Base-by-base conservation (phyloP, 1,140 invertebrate genomes). In the Camponotus vicinus region DNA sequence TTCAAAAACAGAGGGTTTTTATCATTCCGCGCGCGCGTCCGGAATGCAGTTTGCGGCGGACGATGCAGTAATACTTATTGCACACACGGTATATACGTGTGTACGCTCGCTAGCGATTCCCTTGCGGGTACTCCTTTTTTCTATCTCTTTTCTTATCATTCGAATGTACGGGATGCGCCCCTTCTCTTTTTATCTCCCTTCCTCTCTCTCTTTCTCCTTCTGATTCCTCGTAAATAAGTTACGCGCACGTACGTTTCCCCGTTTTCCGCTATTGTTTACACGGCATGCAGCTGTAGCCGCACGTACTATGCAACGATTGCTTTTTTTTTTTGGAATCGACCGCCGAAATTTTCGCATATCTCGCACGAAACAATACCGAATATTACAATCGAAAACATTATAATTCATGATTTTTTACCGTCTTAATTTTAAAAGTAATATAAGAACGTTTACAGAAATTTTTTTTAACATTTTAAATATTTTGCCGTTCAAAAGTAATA, bases 21-120 rank as follows among this genome's bases (percentile, higher is more conserved):
- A 59, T 71, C 27, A 73, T 73, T 83, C 79, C 52, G 40, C 40
- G 27, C n/a, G 67, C 67, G 55, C 27, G 57, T 13, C 34, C 18
- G 67, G 79, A 83, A 49, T 83, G 79, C 67, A 71, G 69, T 83
- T 83, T 61, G 40, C 69, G 55, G 55, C 13, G 55, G n/a, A 7
- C 79, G 40, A 27, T 18, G 40, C 79, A 21, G 67, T 73, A 82
- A 82, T 73, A 82, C 79, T 82, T 82, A 73, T 82, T 82, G 79
- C 79, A 45, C 67, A 61, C 27, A 57, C 70, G 18, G 37, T 11
- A n/a, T 34, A 52, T 15, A 37, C 21, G 34, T 15, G 52, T 15
- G 13, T 55, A 13, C 52, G 18, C 52, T 21, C 55, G 67, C n/a
- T 59, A 15, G 18, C 79, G 55, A 83, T 83, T 83, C 79, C 37